Base-by-base conservation (phyloP, 2,888 invertebrate species). In the Tachystola acroxantha region DNA sequence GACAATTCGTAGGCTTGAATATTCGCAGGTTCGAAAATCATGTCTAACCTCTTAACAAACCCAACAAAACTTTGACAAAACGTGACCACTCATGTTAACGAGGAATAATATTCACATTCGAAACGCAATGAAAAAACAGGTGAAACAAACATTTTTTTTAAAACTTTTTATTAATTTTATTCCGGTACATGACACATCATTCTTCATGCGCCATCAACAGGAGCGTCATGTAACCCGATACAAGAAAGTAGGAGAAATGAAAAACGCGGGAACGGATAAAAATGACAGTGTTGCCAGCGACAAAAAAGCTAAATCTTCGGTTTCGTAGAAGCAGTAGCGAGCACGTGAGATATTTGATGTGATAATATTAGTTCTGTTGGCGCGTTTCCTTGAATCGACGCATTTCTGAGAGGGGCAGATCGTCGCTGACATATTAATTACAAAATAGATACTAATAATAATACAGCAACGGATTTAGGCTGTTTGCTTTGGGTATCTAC, bases 311-410 rank as follows among this genome's bases (percentile, higher is more conserved):
- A 44, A 64, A 56, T 46, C 42, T 22, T 47, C 43, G 43, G 37
- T 53, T 84, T 81, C 78, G 47, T 38, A 53, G 85, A 84, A 84
- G 46, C 56, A 48, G 65, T 72, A 51, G 68, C 70, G 55, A 38
- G 55, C 52, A 68, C 70, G 76, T 74, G 80, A 73, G 73, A 75
- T 72, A 74, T 78, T 80, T 79, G 76, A 67, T 53, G 65, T 68
- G 76, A 81, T 78, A 81, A 82, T 79, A 80, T 82, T 80, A 77
- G 80, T 69, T 63, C 46, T 60, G 60, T 52, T 30, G 30, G 29
- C 48, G 61, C 59, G 48, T 62, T 81, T 82, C 81, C 64, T 49
- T 70, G 82, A 81, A 81, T 34, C 52, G 59, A 43, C 48, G 47
- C 50, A 53, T 54, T 65, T 61, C 60, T 55, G 58, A 52, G 62